A percentile compares a stretch with the other conserved stretches of the same genome.
Conservation (phyloP, 2,888 invertebrate genomes). For the Xylota segnis region DNA sequence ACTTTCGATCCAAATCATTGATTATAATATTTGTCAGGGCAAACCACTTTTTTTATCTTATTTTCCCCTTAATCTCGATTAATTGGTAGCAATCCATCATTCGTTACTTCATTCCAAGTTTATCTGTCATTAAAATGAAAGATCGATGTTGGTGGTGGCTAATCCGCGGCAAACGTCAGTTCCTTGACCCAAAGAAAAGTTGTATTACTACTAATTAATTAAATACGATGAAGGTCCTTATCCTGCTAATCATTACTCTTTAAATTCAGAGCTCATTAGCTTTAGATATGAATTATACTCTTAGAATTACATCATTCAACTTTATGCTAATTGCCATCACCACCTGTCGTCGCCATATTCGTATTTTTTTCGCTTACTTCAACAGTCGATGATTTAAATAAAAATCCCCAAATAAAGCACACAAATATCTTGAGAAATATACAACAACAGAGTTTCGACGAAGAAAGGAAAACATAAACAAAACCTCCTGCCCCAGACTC, state of each 20-base stretch:
- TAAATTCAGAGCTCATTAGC: background rate
- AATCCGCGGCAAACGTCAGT: background rate
- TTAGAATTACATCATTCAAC: constrained; percentile 28
- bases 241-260: background rate
- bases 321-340: constrained; percentile 31
- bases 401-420: constrained; percentile 8
- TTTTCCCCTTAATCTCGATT: constrained; percentile 3
- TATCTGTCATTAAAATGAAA: constrained; percentile 36
- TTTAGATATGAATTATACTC: background rate
- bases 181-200: constrained; percentile 10
- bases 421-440: constrained; percentile 5
- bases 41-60: constrained; percentile 1
- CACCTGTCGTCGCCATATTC: constrained; percentile 33
- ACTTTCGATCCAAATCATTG: constrained; percentile 11
- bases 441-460: background rate
- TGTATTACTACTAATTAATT: background rate
- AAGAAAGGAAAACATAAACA: constrained; percentile 44
- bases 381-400: constrained; percentile 21
- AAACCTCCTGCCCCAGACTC: constrained; percentile 58
- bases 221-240: constrained; percentile 9
- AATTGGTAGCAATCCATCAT: constrained; percentile 34
- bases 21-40: constrained; percentile 11
- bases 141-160: constrained; percentile 19
- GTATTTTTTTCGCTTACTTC: constrained; percentile 5
- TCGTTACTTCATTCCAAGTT: constrained; percentile 12